Evolutionary conservation across 2,888 invertebrate species (phyloP).

Genomic region (Trachelus tabidus): DNA sequence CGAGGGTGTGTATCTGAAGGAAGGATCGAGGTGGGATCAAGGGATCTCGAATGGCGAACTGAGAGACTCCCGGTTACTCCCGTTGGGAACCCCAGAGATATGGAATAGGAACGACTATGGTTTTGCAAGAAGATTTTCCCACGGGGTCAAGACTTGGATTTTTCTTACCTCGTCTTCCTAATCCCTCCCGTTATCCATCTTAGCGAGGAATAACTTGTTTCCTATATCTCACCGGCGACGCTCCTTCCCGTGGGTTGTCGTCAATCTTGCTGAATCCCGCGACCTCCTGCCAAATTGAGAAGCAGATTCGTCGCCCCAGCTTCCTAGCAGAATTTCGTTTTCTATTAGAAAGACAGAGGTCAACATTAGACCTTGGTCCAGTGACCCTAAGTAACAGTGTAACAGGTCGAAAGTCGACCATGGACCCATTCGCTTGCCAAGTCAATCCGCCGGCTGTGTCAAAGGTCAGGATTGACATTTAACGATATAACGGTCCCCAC

Average conservation of each 20-base stretch:
- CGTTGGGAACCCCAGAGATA: neutral
- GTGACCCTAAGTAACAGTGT: neutral
- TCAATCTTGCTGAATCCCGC: neutral
- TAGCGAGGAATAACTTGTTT: neutral
- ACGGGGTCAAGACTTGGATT: neutral
- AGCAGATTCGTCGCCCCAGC: no score
- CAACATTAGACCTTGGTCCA: no score
- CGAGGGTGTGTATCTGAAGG: slow-evolving; percentile 47
- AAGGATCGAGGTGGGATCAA: slow-evolving; percentile 48
- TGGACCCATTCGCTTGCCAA: neutral
- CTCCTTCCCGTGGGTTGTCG: neutral
- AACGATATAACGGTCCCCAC: neutral
- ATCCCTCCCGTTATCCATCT: neutral
- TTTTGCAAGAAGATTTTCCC: neutral
- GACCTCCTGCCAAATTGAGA: no score
- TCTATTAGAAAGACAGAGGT: no score
- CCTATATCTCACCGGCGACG: neutral
- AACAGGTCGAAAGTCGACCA: neutral
- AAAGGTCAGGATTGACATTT: neutral
- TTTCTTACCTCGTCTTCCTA: neutral
- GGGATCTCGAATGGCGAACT: slow-evolving; percentile 24
- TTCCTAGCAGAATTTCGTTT: no score
- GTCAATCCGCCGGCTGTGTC: neutral
- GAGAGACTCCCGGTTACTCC: neutral
- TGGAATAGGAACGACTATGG: neutral